Conservation (phyloP, 30 jellyfish, hydroid and myxozoan genomes). For the Pelagia noctiluca region DNA sequence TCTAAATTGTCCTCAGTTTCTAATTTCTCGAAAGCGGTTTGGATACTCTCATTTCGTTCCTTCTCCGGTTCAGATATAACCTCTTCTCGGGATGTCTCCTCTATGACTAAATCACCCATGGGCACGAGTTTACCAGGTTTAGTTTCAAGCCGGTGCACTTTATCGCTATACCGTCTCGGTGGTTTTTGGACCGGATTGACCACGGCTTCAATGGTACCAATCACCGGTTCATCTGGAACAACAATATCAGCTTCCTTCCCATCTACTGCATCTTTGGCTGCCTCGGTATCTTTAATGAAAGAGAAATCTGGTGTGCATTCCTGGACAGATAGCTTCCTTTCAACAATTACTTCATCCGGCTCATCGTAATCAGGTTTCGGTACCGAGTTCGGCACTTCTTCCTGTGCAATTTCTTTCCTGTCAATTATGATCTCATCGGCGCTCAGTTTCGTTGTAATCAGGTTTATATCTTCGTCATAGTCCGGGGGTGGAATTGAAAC, state of each 20-base stretch:
- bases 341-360: slow-evolving; percentile 2
- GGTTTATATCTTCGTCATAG: too few species aligned
- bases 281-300: neutral
- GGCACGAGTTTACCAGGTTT: slow-evolving; percentile 12
- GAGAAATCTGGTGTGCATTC: slow-evolving; percentile 10
- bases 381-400: neutral
- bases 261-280: neutral
- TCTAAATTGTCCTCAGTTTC: slow-evolving; percentile 1
- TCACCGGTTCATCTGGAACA: neutral
- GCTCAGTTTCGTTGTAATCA: too few species aligned
- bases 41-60: neutral
- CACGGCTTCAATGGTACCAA: neutral
- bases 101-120: slow-evolving; percentile 2
- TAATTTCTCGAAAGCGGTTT: neutral
- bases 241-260: neutral
- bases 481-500: neutral
- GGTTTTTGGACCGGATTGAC: slow-evolving; percentile 64
- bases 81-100: neutral
- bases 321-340: neutral
- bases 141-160: neutral
- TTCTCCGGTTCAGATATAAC: slow-evolving; percentile 10
- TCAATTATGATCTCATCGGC: too few species aligned
- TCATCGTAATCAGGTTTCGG: too few species aligned
- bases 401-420: neutral
- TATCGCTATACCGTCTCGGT: slow-evolving; percentile 64